Percentiles rank a stretch among this genome's conserved stretches.
Evolutionary conservation across 2,113 vertebrate genomes (phyloP).

Genomic region (Cyprinodon brontotheroides): DNA sequence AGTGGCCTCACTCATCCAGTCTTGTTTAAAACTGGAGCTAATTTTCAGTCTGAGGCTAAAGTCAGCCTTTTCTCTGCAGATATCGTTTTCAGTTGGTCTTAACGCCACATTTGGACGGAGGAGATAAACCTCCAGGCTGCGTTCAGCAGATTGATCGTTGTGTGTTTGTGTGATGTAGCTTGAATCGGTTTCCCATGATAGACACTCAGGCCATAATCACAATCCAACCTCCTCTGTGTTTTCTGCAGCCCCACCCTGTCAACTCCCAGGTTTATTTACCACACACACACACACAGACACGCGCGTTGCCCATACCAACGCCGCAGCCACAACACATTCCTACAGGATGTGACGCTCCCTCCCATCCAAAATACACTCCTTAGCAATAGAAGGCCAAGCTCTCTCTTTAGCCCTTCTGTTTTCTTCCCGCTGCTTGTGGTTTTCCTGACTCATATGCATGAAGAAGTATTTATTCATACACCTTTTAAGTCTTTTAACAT

Average conservation of each 20-base stretch:
- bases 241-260: conserved; percentile 21
- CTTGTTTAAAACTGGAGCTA: conserved; percentile 28
- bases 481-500: too few species aligned
- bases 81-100: background rate
- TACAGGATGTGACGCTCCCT: conserved; percentile 37
- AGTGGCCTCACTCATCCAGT: conserved; percentile 23
- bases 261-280: conserved; percentile 33
- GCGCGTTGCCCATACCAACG: conserved; percentile 49
- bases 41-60: too few species aligned
- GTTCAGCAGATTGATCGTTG: conserved; percentile 22
- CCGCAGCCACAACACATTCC: conserved; percentile 50
- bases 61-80: too few species aligned
- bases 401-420: conserved; percentile 3
- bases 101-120: background rate
- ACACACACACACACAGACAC: conserved; percentile 20
- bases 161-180: conserved; percentile 32
- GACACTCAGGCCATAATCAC: conserved; percentile 19
- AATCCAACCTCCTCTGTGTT: conserved; percentile 31
- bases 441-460: too few species aligned
- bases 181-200: conserved; percentile 6
- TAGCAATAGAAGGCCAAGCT: conserved; percentile 20
- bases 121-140: background rate
- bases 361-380: conserved; percentile 62
- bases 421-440: background rate
- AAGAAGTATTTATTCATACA: too few species aligned